These are phyloP conservation scores for Vanessa atalanta DNA, from an alignment of 1,140 invertebrate genomes.

Conservation along the genomic window DNA sequence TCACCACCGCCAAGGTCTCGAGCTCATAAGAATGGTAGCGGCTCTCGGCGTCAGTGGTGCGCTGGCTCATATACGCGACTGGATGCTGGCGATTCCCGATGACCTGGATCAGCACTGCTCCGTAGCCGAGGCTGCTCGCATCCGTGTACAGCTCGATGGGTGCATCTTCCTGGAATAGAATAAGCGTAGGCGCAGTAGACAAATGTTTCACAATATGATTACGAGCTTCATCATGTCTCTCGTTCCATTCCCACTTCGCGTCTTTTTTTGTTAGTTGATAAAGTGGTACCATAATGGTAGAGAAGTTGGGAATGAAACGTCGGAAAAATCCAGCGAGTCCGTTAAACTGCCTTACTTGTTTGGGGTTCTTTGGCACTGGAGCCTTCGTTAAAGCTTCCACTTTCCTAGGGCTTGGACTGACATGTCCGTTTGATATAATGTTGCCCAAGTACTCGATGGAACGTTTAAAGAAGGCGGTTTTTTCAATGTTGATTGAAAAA, in stretches of 20 bases:
- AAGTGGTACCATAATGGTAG: constrained; percentile 30
- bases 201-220: constrained; percentile 43
- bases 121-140: too few relatives aligned
- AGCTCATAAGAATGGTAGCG: constrained; percentile 74
- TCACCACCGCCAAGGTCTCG: constrained; percentile 56
- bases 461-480: constrained; percentile 46
- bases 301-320: constrained; percentile 35
- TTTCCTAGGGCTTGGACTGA: constrained; percentile 37
- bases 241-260: constrained; percentile 32
- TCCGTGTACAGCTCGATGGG: constrained; percentile 37
- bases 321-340: constrained; percentile 46
- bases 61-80: constrained; percentile 65
- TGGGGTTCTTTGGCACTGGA: constrained; percentile 21
- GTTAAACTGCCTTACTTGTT: constrained; percentile 41
- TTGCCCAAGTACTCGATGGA: constrained; percentile 49
- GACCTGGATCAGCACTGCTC: constrained; percentile 26
- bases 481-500: constrained; percentile 49
- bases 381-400: constrained; percentile 35
- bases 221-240: constrained; percentile 24
- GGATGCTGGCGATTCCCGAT: constrained; percentile 11
- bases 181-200: constrained; percentile 28
- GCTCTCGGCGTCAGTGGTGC: constrained; percentile 60
- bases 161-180: constrained; percentile 30
- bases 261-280: constrained; percentile 36
- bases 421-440: constrained; percentile 40